Evolutionary conservation across 1,140 invertebrate genomes (phyloP), one percentile per base, ranked within the genome.

Genomic region (Hylyphantes graminicola): DNA sequence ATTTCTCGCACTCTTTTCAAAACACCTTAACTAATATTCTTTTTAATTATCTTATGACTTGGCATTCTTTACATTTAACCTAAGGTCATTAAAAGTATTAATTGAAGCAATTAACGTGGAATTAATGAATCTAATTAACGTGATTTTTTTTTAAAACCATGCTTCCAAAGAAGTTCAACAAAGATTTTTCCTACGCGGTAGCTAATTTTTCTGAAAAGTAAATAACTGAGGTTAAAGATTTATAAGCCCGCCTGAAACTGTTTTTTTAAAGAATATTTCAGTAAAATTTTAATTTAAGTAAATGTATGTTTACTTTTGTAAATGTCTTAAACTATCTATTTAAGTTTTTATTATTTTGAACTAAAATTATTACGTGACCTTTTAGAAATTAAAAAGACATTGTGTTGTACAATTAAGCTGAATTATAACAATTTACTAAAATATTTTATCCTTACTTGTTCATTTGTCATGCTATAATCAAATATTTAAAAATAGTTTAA

Each of bases 81-180:
- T 61, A 6, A 17, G 12, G 57, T 61, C 17, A 12, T 9, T 21
- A 12, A 2, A 74, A 55, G 72, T 74, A 57, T 74, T 73, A 73
- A 57, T 55, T 57, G 54, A 74, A 12, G 10, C 11, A 57, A 74
- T 73, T 73, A 57, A 57, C 9, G 53, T 17, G 5, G 10, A 73
- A 55, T 73, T 15, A 73, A 57, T 74, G 15, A 48, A 13, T 9
- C 8, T 74, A 74, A 74, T 74, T 74, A 59, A 74, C 35, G 21
- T 21, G 9, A 10, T n/a, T 74, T 57, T 35, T 74, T 74, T 50
- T 7, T 17, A 57, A 35, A 68, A 68, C 35, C 35, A 2, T 35
- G 1, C 35, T 35, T 35, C n/a, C n/a, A n/a, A 5, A 35, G 5
- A 35, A 35, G 35, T 35, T 35, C 35, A 2, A 35, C 35, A 35